phyloP scores from a whole-genome alignment of 2,888 invertebrate species.

The Myopa tessellatipennis region DNA sequence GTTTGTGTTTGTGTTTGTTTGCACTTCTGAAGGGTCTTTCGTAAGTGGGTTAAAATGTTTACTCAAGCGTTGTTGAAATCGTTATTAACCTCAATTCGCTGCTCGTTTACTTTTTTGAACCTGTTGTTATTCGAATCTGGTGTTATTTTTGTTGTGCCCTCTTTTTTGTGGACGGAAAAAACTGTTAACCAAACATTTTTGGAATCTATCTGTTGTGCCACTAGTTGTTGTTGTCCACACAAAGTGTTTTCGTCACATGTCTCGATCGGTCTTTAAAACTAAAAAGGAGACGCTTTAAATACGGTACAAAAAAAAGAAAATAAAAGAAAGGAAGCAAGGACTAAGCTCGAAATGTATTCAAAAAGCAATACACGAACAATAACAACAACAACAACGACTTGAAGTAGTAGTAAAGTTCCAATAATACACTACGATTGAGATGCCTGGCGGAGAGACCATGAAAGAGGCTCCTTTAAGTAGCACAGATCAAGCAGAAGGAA shows the following conservation, averaged over 20 bases:
- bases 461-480: too few relatives aligned
- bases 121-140: background rate
- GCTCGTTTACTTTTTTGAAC: background rate
- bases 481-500: too few relatives aligned
- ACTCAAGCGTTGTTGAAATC: constrained; percentile 50
- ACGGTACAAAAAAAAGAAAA: background rate
- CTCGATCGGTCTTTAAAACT: background rate
- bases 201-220: background rate
- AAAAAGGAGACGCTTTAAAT: background rate
- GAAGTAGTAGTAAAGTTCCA: too few relatives aligned
- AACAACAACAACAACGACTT: too few relatives aligned
- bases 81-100: constrained; percentile 50
- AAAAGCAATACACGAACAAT: background rate
- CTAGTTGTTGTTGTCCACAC: background rate
- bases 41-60: constrained; percentile 53
- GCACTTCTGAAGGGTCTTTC: constrained; percentile 18
- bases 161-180: constrained; percentile 5
- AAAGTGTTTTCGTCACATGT: background rate
- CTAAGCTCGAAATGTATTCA: background rate
- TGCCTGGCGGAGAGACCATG: too few relatives aligned
- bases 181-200: background rate
- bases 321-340: background rate
- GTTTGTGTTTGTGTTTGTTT: background rate
- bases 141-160: background rate
- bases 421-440: too few relatives aligned